Evolutionary conservation across 2,888 invertebrate genomes (phyloP), one percentile per base, ranked within the genome.

Genomic region (Prosapia bicincta): DNA sequence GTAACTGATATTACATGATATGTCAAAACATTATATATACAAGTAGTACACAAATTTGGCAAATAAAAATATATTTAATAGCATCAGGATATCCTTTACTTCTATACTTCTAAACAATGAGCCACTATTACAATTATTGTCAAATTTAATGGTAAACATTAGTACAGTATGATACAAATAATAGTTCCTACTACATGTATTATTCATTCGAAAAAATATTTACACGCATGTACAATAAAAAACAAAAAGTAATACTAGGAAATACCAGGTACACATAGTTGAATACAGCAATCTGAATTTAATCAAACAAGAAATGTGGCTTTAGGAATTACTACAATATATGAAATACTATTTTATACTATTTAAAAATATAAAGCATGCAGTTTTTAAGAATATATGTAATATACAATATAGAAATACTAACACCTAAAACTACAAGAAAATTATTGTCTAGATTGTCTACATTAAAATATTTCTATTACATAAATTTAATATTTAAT

Each of bases 401-500:
- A 54, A 10, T 20, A 54, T 54, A 20, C 54, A 54, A 20, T 54
- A 54, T 54, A 54, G 54, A 54, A 54, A 54, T 54, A 54, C 54
- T 54, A 54, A 54, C 54, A 66, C 54, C 75, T 75, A 75, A 26
- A 28, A 28, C 74, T 77, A 75, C 70, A 54, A 66, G 69, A 75
- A 77, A 77, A 77, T 75, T 77, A 76, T 76, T 76, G 76, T 76
- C 76, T 54, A n/a, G n/a, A n/a, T n/a, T n/a, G n/a, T n/a, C n/a
- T n/a, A n/a, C n/a, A n/a, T n/a, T n/a, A n/a, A n/a, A n/a, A n/a
- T n/a, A n/a, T 67, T 71, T 66, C 71, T 71, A 54, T 75, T 68
- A 68, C 71, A 54, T 54, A 54, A 54, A 20, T 54, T 54, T 54
- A 2, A 54, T 20, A 20, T 5, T 9, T 20, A 6, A 20, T 20